Evolutionary conservation across 2,113 vertebrate genomes (phyloP).

Genomic region (Dromiciops gliroides): DNA sequence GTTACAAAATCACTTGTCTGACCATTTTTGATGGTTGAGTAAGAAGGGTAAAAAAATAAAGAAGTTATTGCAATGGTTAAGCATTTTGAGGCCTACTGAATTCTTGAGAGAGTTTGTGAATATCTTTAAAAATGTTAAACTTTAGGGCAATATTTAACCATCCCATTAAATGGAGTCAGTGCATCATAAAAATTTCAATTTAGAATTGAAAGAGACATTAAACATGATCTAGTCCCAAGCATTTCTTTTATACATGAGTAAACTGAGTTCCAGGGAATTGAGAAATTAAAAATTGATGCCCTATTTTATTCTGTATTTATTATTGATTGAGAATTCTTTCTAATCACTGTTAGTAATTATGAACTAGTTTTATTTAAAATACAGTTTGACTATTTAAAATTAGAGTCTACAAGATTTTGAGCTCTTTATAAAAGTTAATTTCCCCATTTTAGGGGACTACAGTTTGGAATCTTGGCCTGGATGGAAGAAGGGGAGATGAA

Average conservation of each 20-base stretch:
- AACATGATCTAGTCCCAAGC: neutral
- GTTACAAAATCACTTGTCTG: slow-evolving; percentile 10
- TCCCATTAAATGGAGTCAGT: neutral
- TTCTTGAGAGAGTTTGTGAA: slow-evolving; percentile 5
- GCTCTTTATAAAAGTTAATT: too few species aligned
- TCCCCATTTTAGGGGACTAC: too few species aligned
- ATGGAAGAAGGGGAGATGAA: too few species aligned
- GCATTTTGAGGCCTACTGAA: neutral
- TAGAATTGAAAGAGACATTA: neutral
- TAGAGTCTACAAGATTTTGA: too few species aligned
- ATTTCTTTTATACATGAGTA: neutral
- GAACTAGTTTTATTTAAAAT: too few species aligned
- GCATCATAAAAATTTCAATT: neutral
- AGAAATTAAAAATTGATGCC: too few species aligned
- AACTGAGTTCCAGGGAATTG: neutral
- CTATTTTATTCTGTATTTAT: too few species aligned
- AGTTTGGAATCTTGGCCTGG: too few species aligned
- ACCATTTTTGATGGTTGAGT: neutral
- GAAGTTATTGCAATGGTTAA: neutral
- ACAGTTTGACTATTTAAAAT: too few species aligned
- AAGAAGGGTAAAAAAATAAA: neutral
- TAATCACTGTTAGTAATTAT: too few species aligned
- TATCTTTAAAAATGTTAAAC: neutral
- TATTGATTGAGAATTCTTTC: too few species aligned
- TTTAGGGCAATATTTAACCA: neutral